phyloP scores from a whole-genome alignment of 2,888 invertebrate species.

The Cantharis lateralis region DNA sequence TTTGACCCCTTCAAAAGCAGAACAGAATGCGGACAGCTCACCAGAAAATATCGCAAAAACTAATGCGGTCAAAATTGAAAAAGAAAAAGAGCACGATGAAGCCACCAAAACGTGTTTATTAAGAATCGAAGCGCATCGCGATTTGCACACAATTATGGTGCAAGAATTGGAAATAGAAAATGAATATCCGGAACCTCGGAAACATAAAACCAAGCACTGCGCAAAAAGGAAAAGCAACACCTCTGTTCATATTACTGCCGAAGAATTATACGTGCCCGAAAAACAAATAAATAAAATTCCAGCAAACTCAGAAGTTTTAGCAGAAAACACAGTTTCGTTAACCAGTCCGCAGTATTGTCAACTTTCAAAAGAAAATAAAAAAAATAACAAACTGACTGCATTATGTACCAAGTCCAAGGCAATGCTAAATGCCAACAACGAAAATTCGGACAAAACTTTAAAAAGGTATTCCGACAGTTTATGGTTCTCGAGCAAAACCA shows the following conservation, averaged over 20 bases:
- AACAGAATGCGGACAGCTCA: background rate
- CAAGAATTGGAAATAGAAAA: background rate
- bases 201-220: background rate
- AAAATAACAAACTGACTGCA: background rate
- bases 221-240: background rate
- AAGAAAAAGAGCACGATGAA: background rate
- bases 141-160: background rate
- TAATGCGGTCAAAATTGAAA: background rate
- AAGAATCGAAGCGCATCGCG: background rate
- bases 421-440: background rate
- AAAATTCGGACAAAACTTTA: background rate
- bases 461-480: slow-evolving; percentile 13
- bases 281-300: slow-evolving; percentile 18
- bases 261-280: slow-evolving; percentile 21
- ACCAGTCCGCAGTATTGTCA: background rate
- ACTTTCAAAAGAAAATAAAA: background rate
- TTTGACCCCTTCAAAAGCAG: background rate
- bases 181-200: background rate
- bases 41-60: background rate
- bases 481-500: background rate
- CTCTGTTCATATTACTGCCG: slow-evolving; percentile 7
- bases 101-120: background rate
- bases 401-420: background rate
- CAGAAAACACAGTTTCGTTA: slow-evolving; percentile 1
- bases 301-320: background rate